Percentiles rank a stretch among this genome's conserved stretches.
Evolutionary conservation across 2,888 invertebrate species (phyloP).

Genomic region (Brachypalpus laphriformis): DNA sequence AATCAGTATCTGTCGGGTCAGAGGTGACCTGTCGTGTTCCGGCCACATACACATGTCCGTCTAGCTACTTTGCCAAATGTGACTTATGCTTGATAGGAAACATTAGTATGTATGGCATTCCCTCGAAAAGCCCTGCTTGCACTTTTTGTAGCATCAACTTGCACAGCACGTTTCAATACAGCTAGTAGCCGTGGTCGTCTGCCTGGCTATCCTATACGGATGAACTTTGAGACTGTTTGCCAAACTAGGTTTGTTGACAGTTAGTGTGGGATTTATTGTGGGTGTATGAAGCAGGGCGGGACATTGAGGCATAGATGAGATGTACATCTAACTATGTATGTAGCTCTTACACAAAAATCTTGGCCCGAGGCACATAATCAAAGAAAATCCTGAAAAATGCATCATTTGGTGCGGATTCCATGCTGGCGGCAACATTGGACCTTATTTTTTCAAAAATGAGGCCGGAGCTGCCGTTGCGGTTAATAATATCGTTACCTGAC

Average conservation of each 20-base stretch:
- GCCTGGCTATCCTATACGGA: conserved; percentile 1
- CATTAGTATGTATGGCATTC: not conserved
- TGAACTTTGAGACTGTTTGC: conserved; percentile 32
- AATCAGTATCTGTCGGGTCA: not conserved
- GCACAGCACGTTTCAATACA: conserved; percentile 27
- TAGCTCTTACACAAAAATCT: no score
- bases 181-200: conserved; percentile 8
- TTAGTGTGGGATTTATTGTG: not conserved
- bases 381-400: no score
- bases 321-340: no score
- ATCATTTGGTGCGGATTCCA: no score
- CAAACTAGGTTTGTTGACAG: conserved; percentile 7
- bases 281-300: no score
- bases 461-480: no score
- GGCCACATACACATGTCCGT: not conserved
- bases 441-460: no score
- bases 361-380: no score
- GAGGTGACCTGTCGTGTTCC: not conserved
- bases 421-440: no score
- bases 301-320: no score
- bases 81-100: not conserved
- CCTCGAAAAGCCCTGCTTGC: not conserved
- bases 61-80: not conserved
- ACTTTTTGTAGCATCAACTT: conserved; percentile 12
- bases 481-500: no score